Evolutionary conservation across 1,140 invertebrate genomes (phyloP), one percentile per base, ranked within the genome.

Genomic region (Caenorhabditis brenneri): DNA sequence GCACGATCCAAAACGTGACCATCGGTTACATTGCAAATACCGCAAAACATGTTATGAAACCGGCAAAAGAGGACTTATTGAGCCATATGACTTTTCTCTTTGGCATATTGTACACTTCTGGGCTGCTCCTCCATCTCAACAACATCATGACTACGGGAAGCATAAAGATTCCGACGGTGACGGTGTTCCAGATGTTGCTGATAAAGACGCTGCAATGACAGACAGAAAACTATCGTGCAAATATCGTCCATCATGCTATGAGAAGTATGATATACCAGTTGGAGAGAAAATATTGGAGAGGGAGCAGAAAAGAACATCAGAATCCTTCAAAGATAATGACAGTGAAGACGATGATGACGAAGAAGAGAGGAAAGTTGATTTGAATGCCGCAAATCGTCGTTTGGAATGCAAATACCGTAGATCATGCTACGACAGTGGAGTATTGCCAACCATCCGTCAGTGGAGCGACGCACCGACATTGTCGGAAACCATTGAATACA

Each of bases 21-120:
- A 53, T n/a, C 74, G 78, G 9, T 22, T 85, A 4, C 60, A 83
- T 27, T 88, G 87, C 78, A 87, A 88, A 65, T 88, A 88, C 65
- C 85, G 87, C 0, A 88, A 88, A 42, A 65, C 79, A 2, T 88
- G 87, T 49, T 88, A 88, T 82, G 87, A 88, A 49, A 85, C 85
- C 12, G 85, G 87, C 39, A 55, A 81, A 39, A 22, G 39, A n/a
- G 81, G 81, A 58, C 36, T 83, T 6, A 82, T 82, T 31, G 36
- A 83, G 29, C 29, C 42, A 33, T 69, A 42, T 53, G n/a, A 58
- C 31, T 33, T 49, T 55, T 58, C 65, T n/a, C n/a, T 85, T 55
- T 51, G 42, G 46, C 79, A 74, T 22, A 16, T 81, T 74, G 19
- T 42, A 19, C 55, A 81, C 27, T 74, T 74, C 22, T 74, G 42